Base-by-base conservation (phyloP, 1,140 invertebrate genomes). In the Antheraea mylitta region DNA sequence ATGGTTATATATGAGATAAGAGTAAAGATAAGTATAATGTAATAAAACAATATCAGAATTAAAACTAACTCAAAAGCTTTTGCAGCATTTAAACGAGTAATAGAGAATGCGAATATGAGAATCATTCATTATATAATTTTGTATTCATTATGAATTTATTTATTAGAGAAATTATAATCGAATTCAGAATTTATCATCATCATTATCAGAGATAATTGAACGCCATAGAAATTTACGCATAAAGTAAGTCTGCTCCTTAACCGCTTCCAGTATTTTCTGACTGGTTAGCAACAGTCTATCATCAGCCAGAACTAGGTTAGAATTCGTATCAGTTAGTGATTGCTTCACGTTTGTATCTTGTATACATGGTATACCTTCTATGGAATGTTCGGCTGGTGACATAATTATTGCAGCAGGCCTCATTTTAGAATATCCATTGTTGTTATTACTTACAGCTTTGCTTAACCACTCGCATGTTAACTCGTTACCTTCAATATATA, bases 181-280 rank as follows among this genome's bases (percentile, higher is more conserved):
- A 30, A 30, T 53, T 53, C 19, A 61, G 22, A 61, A 61, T 22
- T 61, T 22, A 61, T 61, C 36, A 22, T 61, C 60, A 30, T 22
- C 18, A 22, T 61, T 61, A 13, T 61, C 19, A 0, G 45, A 13
- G 0, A 45, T 38, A 42, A 66, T 36, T 0, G 65, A 36, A 22
- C 30, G 65, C 65, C 48, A 37, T 10, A 78, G 53, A 60, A 74
- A 77, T 30, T 79, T 80, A 42, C 66, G 77, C 48, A 90, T 71
- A 68, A 75, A 82, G 22, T 71, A 73, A 4, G 82, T 90, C 59
- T 91, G 87, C 42, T 90, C 75, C 53, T 70, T 74, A 0, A 91
- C 74, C 18, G 86, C 87, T 71, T 87, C 79, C 38, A 91, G 66
- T 69, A 91, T 90, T 68, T 87, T 88, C 63, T 86, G 82, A 53